Conservation (phyloP, 2,888 invertebrate species). For the Tridacna crocea region DNA sequence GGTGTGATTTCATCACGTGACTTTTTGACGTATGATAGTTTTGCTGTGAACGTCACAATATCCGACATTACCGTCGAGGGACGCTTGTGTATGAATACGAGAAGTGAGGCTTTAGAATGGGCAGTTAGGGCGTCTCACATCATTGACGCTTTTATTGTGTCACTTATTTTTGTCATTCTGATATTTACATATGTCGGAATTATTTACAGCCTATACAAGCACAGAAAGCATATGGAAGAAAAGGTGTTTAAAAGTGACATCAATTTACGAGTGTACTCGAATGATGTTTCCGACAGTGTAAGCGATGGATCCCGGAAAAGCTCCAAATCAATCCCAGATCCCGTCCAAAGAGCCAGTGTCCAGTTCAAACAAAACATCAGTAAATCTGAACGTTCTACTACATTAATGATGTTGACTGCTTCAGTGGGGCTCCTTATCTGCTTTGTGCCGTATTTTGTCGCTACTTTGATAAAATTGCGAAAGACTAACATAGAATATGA, state of each 20-base stretch:
- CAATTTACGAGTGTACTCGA: background rate
- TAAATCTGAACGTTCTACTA: constrained; percentile 12
- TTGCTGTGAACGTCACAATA: constrained; percentile 14
- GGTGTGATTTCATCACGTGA: constrained; percentile 5
- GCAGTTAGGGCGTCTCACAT: constrained; percentile 16
- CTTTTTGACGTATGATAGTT: constrained; percentile 18
- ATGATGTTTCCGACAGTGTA: no score
- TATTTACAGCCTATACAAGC: constrained; percentile 7
- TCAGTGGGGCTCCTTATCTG: constrained; percentile 6
- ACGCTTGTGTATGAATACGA: constrained; percentile 9
- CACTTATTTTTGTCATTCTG: constrained; percentile 8
- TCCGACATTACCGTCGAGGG: background rate
- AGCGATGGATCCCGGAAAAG: background rate
- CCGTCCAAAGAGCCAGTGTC: background rate
- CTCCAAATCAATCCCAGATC: background rate
- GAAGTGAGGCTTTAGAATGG: background rate
- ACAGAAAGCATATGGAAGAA: constrained; percentile 9
- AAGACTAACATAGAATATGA: constrained; percentile 7
- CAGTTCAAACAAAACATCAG: constrained; percentile 12
- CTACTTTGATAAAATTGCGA: constrained; percentile 5
- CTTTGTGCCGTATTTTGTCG: constrained; percentile 17
- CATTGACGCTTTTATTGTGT: constrained; percentile 4
- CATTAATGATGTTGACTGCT: constrained; percentile 12
- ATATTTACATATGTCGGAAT: background rate
- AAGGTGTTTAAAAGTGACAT: background rate